Conservation (phyloP, 2,113 vertebrate species). For the Silurus meridionalis region DNA sequence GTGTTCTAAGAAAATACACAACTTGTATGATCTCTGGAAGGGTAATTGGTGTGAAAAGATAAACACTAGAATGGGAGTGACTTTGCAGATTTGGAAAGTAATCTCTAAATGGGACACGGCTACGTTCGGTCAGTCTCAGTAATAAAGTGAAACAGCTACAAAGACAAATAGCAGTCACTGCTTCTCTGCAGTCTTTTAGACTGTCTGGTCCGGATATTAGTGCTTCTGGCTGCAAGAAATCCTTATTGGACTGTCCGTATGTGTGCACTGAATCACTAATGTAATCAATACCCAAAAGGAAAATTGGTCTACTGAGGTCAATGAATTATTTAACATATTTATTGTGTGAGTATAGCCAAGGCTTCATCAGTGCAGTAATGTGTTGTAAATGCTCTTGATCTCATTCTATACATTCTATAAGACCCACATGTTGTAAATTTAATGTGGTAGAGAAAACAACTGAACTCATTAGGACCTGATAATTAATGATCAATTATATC, state of each 20-base stretch:
- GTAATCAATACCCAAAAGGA: conserved; percentile 36
- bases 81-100: not conserved
- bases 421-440: not conserved
- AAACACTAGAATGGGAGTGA: not conserved
- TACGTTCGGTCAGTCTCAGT: not conserved
- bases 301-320: conserved; percentile 3
- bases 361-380: not conserved
- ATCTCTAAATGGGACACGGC: not conserved
- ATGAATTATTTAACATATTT: conserved; percentile 29
- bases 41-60: not conserved
- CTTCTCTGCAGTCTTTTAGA: not conserved
- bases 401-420: not conserved
- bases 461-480: not conserved
- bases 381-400: not conserved
- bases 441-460: not conserved
- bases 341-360: not conserved
- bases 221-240: not conserved
- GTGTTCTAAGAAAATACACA: not conserved
- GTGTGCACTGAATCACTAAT: conserved; percentile 19
- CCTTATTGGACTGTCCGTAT: not conserved
- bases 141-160: not conserved
- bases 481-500: not conserved
- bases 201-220: not conserved
- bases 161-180: not conserved
- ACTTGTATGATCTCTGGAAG: not conserved